Conservation (phyloP, 2,888 invertebrate species). For the Acanthosepion lycidas region DNA sequence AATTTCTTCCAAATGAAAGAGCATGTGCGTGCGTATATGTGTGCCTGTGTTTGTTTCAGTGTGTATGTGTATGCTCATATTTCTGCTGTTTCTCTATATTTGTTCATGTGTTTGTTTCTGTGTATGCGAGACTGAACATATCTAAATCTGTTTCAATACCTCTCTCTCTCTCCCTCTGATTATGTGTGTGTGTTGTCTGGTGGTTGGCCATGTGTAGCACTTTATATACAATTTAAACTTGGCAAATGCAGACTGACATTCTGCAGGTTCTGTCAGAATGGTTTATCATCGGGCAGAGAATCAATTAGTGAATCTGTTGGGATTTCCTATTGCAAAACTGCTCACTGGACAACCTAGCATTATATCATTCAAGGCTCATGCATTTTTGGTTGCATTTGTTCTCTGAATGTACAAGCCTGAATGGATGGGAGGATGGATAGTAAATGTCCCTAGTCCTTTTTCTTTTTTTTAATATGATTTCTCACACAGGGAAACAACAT, state of each 20-base stretch:
- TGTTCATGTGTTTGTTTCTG: background rate
- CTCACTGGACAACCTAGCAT: background rate
- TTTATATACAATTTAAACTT: background rate
- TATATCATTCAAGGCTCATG: background rate
- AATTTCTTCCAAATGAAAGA: too few species aligned
- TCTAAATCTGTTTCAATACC: too few species aligned
- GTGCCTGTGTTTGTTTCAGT: background rate
- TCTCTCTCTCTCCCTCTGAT: too few species aligned
- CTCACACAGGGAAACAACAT: too few species aligned
- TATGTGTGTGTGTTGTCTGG: too few species aligned
- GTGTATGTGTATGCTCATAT: background rate
- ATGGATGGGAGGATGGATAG: background rate
- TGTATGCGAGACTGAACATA: background rate
- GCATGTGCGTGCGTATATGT: too few species aligned
- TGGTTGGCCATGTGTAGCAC: too few species aligned
- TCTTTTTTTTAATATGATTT: background rate
- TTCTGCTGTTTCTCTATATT: too few species aligned
- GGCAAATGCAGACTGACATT: background rate
- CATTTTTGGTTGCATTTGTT: background rate
- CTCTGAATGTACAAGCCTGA: background rate
- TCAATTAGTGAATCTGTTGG: background rate
- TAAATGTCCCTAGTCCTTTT: background rate
- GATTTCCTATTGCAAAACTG: slow-evolving; percentile 11
- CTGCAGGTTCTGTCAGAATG: background rate
- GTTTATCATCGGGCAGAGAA: background rate